These are phyloP conservation scores for Creontiades dilutus DNA, from an alignment of 2,888 invertebrate species.

Conservation along the genomic window DNA sequence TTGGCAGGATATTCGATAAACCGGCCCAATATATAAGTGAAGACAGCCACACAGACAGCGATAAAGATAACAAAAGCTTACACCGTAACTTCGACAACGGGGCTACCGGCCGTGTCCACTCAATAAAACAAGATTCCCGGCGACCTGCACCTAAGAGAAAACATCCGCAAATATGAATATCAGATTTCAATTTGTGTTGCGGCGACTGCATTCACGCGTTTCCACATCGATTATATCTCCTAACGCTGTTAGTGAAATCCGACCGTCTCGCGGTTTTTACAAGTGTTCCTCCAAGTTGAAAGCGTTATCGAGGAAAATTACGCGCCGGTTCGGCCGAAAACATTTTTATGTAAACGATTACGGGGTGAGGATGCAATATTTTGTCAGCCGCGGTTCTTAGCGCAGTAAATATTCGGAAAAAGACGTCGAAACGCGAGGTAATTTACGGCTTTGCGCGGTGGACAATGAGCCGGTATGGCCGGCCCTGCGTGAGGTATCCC, in stretches of 20 bases:
- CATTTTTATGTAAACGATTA: constrained; percentile 15
- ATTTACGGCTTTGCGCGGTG: not conserved
- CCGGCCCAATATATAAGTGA: not conserved
- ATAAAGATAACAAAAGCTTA: not conserved
- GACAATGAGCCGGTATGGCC: not conserved
- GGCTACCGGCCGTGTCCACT: not conserved
- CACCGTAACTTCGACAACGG: not conserved
- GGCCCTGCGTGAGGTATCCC: not conserved
- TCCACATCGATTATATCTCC: not conserved
- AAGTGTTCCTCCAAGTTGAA: not conserved
- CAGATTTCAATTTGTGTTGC: not conserved
- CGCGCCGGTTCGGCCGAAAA: not conserved
- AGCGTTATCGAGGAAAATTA: not conserved
- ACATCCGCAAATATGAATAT: not conserved
- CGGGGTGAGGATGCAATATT: not conserved
- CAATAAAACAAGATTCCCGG: not conserved
- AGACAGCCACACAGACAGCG: not conserved
- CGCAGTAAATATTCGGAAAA: not conserved
- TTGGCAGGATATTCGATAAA: not conserved
- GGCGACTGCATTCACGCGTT: not conserved
- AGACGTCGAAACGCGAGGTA: not conserved
- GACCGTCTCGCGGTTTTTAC: not conserved
- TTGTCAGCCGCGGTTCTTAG: not conserved
- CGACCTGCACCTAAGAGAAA: not conserved
- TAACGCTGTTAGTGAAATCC: not conserved